phyloP scores from a whole-genome alignment of 2,888 invertebrate species.

The Oeneis ivallda region DNA sequence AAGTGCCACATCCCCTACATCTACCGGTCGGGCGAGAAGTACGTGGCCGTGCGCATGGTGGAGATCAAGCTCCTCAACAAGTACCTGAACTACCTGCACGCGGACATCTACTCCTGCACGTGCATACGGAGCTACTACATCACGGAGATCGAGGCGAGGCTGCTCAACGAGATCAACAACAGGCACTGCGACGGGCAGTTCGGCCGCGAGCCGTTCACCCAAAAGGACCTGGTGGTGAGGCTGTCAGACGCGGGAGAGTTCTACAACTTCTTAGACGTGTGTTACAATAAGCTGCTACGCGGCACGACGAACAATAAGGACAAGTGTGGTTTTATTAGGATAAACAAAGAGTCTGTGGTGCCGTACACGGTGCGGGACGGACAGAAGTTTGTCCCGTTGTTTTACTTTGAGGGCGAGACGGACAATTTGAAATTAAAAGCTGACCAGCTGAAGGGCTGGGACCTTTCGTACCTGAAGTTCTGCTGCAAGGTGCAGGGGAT shows the following conservation, averaged over 20 bases:
- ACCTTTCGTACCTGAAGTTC: constrained; percentile 94
- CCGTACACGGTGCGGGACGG: constrained; percentile 93
- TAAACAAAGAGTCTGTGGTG: constrained; percentile 96
- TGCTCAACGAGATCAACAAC: constrained; percentile 95
- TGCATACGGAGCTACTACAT: constrained; percentile 96
- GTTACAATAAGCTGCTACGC: constrained; percentile 90
- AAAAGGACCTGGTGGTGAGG: constrained; percentile 94
- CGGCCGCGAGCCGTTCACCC: constrained; percentile 92
- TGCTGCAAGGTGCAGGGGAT: constrained; percentile 97
- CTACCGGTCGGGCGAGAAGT: constrained; percentile 90
- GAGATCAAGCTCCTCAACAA: constrained; percentile 94
- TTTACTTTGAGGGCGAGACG: constrained; percentile 94
- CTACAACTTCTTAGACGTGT: constrained; percentile 94
- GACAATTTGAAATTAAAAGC: constrained; percentile 94
- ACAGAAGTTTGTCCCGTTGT: constrained; percentile 94
- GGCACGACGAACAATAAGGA: constrained; percentile 87
- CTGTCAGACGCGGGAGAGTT: constrained; percentile 94
- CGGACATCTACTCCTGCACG: constrained; percentile 94
- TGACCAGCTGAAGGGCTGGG: constrained; percentile 94
- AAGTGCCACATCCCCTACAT: constrained; percentile 94
- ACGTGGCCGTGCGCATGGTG: constrained; percentile 96
- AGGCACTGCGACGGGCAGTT: constrained; percentile 95
- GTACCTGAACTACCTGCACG: constrained; percentile 93
- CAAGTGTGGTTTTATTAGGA: constrained; percentile 94
- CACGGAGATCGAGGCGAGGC: constrained; percentile 93